These are phyloP conservation scores for Macrophya alboannulata DNA, from an alignment of 2,888 invertebrate species.

Conservation along the genomic window DNA sequence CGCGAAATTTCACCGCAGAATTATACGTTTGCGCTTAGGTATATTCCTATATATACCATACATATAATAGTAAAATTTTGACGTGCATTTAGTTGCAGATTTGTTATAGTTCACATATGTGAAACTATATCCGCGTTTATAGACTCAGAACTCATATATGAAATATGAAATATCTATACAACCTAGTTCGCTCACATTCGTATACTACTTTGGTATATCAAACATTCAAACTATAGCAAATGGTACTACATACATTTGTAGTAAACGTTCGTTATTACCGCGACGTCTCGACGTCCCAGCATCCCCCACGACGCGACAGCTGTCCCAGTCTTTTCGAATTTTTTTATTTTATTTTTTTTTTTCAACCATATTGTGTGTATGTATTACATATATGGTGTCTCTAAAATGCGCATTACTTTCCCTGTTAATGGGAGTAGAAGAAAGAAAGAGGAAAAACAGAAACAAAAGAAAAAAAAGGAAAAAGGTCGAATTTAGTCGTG, in stretches of 20 bases:
- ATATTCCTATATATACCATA: background rate
- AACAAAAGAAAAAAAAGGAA: slow-evolving; percentile 33
- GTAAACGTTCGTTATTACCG: slow-evolving; percentile 45
- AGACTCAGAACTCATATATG: background rate
- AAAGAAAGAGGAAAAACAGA: slow-evolving; percentile 56
- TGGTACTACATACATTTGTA: slow-evolving; percentile 24
- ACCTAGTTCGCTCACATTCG: background rate
- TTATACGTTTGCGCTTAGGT: background rate
- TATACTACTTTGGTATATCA: background rate
- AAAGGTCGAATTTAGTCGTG: background rate
- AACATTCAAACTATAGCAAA: slow-evolving; percentile 21
- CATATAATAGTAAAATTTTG: background rate
- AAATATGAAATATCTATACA: background rate
- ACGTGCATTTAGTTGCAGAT: background rate
- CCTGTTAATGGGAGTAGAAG: background rate
- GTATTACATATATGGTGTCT: slow-evolving; percentile 32
- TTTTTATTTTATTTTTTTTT: background rate
- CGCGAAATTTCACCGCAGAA: background rate
- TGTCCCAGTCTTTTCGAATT: slow-evolving; percentile 50
- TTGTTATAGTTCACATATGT: background rate
- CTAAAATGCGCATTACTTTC: slow-evolving; percentile 6
- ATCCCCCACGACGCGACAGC: slow-evolving; percentile 57
- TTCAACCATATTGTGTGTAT: background rate
- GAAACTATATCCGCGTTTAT: background rate
- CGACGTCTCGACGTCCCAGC: slow-evolving; percentile 15